Percentiles rank a stretch among this genome's conserved stretches.
phyloP scores from a whole-genome alignment of 2,113 vertebrate genomes.

The Tachuris rubrigastra region DNA sequence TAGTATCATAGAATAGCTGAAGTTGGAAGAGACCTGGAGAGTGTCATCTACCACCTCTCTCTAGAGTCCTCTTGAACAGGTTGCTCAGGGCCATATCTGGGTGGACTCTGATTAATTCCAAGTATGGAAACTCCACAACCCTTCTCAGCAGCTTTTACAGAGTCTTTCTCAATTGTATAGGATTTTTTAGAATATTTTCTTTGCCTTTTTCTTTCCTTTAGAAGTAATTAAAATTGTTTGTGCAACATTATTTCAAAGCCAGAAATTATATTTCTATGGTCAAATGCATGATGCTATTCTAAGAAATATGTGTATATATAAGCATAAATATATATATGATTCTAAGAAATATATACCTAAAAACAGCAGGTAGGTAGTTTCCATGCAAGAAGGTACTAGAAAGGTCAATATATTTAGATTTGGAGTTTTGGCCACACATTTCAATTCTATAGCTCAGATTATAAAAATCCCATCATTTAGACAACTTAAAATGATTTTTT shows the following conservation, averaged over 20 bases:
- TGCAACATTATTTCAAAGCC: neutral
- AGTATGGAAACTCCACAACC: neutral
- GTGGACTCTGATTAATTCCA: neutral
- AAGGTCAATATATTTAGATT: neutral
- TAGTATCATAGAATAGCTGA: neutral
- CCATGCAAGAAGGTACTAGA: neutral
- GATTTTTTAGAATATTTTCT: neutral
- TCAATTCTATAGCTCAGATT: neutral
- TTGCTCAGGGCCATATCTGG: neutral
- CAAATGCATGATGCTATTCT: neutral
- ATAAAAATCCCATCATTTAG: neutral
- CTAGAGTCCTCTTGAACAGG: neutral
- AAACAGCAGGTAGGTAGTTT: neutral
- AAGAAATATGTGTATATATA: neutral
- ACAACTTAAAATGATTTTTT: neutral
- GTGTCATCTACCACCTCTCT: neutral
- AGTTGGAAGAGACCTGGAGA: neutral
- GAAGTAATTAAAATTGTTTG: neutral
- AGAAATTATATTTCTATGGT: neutral
- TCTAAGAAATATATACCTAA: neutral
- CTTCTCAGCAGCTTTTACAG: neutral
- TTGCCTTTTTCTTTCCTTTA: neutral
- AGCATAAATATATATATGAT: too few relatives aligned
- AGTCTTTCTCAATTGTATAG: neutral
- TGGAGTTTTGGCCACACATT: neutral